Evolutionary conservation across 2,888 invertebrate species (phyloP), one percentile per base, ranked within the genome.

Genomic region (Zygothrica quintamaculata): DNA sequence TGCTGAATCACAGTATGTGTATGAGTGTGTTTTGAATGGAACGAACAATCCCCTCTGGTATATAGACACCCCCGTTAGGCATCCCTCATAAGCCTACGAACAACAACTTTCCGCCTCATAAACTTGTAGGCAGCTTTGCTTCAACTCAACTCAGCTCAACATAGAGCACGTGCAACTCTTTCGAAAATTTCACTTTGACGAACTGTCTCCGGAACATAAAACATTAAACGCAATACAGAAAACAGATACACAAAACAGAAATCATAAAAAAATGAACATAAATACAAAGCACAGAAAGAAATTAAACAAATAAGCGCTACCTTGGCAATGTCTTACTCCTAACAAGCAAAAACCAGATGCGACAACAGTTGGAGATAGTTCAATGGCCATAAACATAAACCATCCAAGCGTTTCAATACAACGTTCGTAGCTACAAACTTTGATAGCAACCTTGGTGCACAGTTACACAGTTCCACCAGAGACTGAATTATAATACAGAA

Each of bases 71-170:
- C 13, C 42, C 16, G 15, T 42, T 1, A 26, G 22, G n/a, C 51
- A 56, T 29, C 48, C 53, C 42, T n/a, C 22, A 13, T 31, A 40
- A 18, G 29, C 40, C 44, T 25, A 44, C 34, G 40, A 42, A 47
- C 55, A 68, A 65, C 74, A 77, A 75, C 73, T 80, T 81, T 84
- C 68, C 84, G 84, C 73, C 67, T 81, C 62, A 70, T 70, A 70
- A 70, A 70, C 53, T 59, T 25, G 29, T 52, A 9, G n/a, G 42
- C 15, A 12, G 8, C 25, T 36, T 34, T 5, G 5, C 3, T 5
- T 15, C 18, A 22, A 5, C 18, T 5, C 18, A 22, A 5, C 5
- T 42, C 36, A 8, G 44, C 37, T 43, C 42, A 13, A 6, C 29
- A 18, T 13, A 42, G 33, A 61, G 60, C 75, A 81, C 77, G 80